Evolutionary conservation across 2,797 vertebrate genomes (phyloP).

Genomic region (Glossophaga mutica): DNA sequence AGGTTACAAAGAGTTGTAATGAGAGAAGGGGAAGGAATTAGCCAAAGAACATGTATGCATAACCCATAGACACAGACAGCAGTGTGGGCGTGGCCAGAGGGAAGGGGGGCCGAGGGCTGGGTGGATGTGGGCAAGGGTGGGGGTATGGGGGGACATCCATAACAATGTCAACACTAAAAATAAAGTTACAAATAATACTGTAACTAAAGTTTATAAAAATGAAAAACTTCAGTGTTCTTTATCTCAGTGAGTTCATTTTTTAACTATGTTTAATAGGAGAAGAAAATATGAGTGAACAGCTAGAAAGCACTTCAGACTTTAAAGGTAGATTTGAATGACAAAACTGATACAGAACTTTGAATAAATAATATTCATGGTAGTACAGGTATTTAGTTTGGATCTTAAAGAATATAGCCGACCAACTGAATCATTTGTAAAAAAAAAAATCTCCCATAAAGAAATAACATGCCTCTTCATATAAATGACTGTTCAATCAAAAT

Average conservation of each 20-base stretch:
- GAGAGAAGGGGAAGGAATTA: no score
- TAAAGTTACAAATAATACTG: neutral
- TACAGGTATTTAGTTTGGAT: neutral
- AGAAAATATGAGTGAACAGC: neutral
- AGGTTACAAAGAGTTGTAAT: neutral
- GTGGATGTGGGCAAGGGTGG: no score
- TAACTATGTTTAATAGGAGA: neutral
- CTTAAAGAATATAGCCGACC: neutral
- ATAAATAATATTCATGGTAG: neutral
- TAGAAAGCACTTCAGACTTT: neutral
- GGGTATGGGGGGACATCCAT: no score
- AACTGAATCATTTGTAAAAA: neutral
- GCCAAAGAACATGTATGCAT: no score
- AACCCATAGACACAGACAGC: no score
- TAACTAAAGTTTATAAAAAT: neutral
- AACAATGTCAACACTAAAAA: no score
- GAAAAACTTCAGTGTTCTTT: neutral
- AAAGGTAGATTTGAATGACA: neutral
- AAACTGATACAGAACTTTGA: neutral
- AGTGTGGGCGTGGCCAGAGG: no score
- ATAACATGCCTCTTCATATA: neutral
- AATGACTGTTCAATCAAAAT: slow-evolving; percentile 26
- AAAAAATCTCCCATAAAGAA: neutral
- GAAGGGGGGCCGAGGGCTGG: no score
- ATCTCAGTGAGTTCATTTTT: neutral